Conservation (phyloP, 2,113 vertebrate species). For the Sarotherodon lohbergeri region DNA sequence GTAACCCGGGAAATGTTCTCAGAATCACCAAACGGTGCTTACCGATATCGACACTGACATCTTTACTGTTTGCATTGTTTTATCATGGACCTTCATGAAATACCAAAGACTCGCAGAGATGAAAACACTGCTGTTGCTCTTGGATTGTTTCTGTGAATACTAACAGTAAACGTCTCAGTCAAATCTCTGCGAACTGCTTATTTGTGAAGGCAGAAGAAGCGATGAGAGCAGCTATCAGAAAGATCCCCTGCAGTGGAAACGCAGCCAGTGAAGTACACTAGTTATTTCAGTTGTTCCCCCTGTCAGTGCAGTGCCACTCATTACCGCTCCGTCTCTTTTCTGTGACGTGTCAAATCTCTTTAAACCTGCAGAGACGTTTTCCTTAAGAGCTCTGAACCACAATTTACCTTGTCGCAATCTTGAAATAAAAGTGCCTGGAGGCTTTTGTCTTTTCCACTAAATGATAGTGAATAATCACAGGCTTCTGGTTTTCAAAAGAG, state of each 20-base stretch:
- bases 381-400: neutral
- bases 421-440: constrained; percentile 38
- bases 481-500: constrained; percentile 9
- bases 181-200: neutral
- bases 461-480: constrained; percentile 52
- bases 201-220: neutral
- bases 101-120: neutral
- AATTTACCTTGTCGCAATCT: constrained; percentile 33
- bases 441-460: constrained; percentile 51
- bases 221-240: neutral
- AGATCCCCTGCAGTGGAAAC: neutral
- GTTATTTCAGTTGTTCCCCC: neutral
- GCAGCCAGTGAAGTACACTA: neutral
- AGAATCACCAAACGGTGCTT: neutral
- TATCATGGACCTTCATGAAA: neutral
- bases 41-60: neutral
- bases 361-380: neutral
- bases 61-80: neutral
- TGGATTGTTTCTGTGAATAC: neutral
- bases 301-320: constrained; percentile 2
- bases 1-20: neutral
- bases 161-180: neutral
- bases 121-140: neutral
- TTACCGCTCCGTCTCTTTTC: neutral
- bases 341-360: constrained; percentile 4